Base-by-base conservation (phyloP, 2,113 vertebrate species). In the Hiodon alosoides region DNA sequence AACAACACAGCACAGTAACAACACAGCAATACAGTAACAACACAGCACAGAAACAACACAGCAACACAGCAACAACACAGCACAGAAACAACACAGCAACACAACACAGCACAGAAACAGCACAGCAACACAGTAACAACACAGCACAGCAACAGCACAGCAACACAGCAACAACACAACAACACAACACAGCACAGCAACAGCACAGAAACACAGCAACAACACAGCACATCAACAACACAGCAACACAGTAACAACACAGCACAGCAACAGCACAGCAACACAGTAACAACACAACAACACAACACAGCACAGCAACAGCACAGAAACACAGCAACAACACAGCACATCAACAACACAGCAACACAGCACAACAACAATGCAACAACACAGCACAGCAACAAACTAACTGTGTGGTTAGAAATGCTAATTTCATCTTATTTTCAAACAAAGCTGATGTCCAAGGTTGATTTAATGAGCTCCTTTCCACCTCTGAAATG, bases 391-490 rank as follows among this genome's bases (percentile, higher is more conserved):
- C n/a, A 10, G 5, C 13, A 2, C 11, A 13, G 4, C 14, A n/a
- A n/a, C 4, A 52, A 60, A 73, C 10, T 7, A 64, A 64, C 47
- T 17, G 16, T 65, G 3, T n/a, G 13, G n/a, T 54, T 73, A 73
- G 17, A 61, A 50, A 64, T 16, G 65, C 7, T 16, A 6, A 13
- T 13, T 73, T 48, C 5, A 9, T 13, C 58, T 59, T 58, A 53
- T 11, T 73, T 73, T 64, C 7, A 52, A 59, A 59, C 9, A 59
- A 59, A 52, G 55, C 65, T 73, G 64, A 86, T 85, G 87, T 87
- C 88, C 84, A 89, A 89, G 90, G 90, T 91, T 91, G 90, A 91
- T 91, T 91, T 87, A 88, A 91, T 90, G 88, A 91, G 87, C 85
- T 86, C 87, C 88, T 90, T 86, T 90, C 86, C 85, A 87, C 87